Evolutionary conservation across 2,113 vertebrate species (phyloP).

Genomic region (Piaya cayana): DNA sequence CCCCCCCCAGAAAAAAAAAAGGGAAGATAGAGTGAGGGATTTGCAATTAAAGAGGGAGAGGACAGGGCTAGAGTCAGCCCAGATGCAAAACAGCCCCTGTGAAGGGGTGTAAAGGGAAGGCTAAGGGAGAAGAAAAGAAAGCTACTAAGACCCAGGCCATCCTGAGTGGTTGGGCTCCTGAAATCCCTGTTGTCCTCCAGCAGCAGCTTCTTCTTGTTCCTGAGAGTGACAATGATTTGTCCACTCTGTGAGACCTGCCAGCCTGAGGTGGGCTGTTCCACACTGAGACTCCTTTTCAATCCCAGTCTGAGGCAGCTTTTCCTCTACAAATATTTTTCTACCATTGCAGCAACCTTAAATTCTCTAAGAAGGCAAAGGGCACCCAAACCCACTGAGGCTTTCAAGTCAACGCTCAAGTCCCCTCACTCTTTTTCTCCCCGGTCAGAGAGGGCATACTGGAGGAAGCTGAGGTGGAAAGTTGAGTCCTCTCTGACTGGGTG

Average conservation of each 20-base stretch:
- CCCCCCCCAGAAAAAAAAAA: neutral
- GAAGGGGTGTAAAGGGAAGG: neutral
- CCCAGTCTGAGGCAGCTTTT: neutral
- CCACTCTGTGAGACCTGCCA: neutral
- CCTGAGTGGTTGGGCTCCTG: neutral
- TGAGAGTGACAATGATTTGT: neutral
- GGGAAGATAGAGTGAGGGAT: rapidly evolving
- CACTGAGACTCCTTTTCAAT: neutral
- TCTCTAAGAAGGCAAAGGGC: neutral
- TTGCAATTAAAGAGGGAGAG: neutral
- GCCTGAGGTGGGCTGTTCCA: neutral
- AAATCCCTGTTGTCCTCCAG: neutral
- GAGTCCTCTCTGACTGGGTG: neutral
- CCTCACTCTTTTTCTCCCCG: neutral
- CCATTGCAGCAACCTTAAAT: neutral
- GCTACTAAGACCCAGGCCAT: neutral
- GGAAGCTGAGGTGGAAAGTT: neutral
- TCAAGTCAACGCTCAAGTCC: neutral
- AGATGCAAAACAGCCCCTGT: neutral
- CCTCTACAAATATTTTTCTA: neutral
- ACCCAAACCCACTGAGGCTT: neutral
- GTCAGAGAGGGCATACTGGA: neutral
- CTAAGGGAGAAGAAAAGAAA: neutral
- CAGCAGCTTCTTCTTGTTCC: neutral
- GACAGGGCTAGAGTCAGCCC: neutral